A percentile compares a stretch with the other conserved stretches of the same genome.
These are phyloP conservation scores for Xiphophorus hellerii DNA, from an alignment of 2,113 vertebrate species.

Conservation along the genomic window DNA sequence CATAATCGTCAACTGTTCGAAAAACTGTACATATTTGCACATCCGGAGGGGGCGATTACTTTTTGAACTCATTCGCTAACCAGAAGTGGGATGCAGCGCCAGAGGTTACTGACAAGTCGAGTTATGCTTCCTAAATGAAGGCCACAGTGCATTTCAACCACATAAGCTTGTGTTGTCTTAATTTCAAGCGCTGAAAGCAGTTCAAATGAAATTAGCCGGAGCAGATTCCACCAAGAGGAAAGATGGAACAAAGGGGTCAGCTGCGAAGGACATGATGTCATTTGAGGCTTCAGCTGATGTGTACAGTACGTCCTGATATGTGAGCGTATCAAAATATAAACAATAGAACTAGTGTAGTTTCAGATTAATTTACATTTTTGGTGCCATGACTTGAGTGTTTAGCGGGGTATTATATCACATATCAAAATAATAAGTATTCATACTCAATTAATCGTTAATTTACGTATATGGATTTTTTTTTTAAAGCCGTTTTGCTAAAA, in stretches of 20 bases:
- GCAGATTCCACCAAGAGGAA: background rate
- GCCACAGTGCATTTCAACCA: background rate
- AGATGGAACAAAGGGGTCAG: background rate
- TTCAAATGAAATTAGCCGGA: background rate
- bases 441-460: too few species aligned
- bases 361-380: too few species aligned
- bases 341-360: too few species aligned
- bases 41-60: background rate
- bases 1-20: background rate
- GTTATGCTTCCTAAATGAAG: background rate
- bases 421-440: background rate
- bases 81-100: too few species aligned
- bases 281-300: constrained; percentile 6
- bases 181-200: background rate
- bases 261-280: background rate
- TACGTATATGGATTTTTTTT: too few species aligned
- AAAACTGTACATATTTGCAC: background rate
- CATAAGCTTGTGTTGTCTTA: background rate
- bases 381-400: too few species aligned
- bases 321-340: too few species aligned
- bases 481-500: too few species aligned
- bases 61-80: background rate
- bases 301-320: background rate
- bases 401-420: too few species aligned
- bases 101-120: too few species aligned